Conservation (phyloP, 2,797 vertebrate species). For the Tragopan temminckii region DNA sequence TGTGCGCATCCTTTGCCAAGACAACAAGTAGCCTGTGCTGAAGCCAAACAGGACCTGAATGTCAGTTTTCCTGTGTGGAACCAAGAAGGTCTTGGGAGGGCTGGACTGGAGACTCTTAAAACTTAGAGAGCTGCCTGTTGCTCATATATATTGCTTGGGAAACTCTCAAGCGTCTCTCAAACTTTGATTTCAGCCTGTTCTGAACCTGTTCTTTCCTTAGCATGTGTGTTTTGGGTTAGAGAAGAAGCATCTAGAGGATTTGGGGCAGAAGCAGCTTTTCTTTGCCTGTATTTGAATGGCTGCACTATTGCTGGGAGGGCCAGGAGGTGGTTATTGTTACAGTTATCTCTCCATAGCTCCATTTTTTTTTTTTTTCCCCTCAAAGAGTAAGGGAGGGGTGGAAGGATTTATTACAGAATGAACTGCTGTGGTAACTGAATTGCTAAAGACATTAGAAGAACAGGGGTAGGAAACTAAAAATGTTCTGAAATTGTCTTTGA, state of each 20-base stretch:
- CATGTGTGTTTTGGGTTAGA: fast-evolving
- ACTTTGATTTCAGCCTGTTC: background rate
- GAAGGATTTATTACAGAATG: background rate
- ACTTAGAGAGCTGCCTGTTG: background rate
- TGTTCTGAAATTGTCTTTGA: background rate
- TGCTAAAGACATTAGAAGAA: background rate
- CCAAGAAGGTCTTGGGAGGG: background rate
- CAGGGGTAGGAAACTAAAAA: background rate
- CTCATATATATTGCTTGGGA: background rate
- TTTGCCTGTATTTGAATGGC: background rate
- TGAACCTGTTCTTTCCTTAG: background rate
- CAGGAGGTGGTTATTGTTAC: background rate
- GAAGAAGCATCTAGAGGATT: background rate
- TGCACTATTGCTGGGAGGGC: background rate
- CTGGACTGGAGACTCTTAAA: background rate
- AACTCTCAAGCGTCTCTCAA: background rate
- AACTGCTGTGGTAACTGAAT: background rate
- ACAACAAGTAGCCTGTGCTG: fast-evolving
- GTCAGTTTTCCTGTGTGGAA: background rate
- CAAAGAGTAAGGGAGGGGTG: background rate
- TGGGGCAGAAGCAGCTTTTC: background rate
- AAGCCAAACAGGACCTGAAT: fast-evolving
- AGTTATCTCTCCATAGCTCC: background rate
- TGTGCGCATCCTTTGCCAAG: background rate
- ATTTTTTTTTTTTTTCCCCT: background rate